Evolutionary conservation across 2,888 invertebrate genomes (phyloP).

Genomic region (Nephrotoma guestfalica): DNA sequence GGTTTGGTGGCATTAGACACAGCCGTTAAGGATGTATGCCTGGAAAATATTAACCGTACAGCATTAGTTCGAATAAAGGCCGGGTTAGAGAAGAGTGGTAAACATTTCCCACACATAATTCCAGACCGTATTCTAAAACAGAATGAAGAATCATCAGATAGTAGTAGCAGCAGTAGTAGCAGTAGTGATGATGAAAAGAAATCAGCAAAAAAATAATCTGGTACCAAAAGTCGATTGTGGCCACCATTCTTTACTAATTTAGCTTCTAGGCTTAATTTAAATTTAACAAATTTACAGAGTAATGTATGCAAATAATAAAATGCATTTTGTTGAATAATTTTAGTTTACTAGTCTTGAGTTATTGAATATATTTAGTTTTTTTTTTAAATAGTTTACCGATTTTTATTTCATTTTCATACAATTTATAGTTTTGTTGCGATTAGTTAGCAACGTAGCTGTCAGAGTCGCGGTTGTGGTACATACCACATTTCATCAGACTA

Average conservation of each 20-base stretch:
- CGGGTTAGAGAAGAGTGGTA: conserved; percentile 37
- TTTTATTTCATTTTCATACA: too few species aligned
- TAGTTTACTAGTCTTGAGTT: background rate
- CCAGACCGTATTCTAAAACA: conserved; percentile 29
- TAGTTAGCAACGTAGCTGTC: too few species aligned
- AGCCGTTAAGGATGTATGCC: conserved; percentile 34
- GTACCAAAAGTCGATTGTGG: background rate
- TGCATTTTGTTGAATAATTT: background rate
- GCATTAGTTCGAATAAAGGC: conserved; percentile 41
- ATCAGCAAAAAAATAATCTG: background rate
- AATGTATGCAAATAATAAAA: background rate
- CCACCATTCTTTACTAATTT: background rate
- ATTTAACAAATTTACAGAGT: background rate
- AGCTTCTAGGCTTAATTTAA: background rate
- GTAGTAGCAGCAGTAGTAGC: conserved; percentile 20
- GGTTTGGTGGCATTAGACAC: conserved; percentile 35
- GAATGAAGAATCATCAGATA: conserved; percentile 15
- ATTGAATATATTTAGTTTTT: background rate
- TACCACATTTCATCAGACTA: too few species aligned
- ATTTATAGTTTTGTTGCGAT: too few species aligned
- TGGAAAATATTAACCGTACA: conserved; percentile 44
- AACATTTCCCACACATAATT: conserved; percentile 41
- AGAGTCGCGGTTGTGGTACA: too few species aligned
- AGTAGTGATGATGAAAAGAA: conserved; percentile 21
- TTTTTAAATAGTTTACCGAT: background rate